Percentiles rank a stretch among this genome's conserved stretches.
These are phyloP conservation scores for Schrankia costaestrigalis DNA, from an alignment of 2,888 invertebrate species.

Conservation along the genomic window DNA sequence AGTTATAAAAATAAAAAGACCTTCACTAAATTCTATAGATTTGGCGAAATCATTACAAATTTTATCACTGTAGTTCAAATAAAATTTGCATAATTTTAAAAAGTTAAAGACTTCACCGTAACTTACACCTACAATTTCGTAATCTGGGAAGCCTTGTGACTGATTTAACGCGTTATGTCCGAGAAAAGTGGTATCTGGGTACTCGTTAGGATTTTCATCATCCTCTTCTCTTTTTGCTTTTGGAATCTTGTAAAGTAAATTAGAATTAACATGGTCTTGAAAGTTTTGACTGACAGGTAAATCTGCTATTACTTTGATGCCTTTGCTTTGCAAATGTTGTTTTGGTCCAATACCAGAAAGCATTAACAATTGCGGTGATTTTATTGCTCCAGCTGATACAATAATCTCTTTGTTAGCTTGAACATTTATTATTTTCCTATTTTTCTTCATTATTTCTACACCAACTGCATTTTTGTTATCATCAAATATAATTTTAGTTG, in stretches of 20 bases:
- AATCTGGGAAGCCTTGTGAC: slow-evolving; percentile 63
- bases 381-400: slow-evolving; percentile 84
- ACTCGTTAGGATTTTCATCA: slow-evolving; percentile 35
- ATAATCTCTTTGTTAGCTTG: slow-evolving; percentile 83
- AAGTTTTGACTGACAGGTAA: slow-evolving; percentile 9
- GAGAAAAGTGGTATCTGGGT: slow-evolving; percentile 28
- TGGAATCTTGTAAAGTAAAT: slow-evolving; percentile 39
- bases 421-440: slow-evolving; percentile 28
- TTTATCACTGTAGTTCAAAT: slow-evolving; percentile 27
- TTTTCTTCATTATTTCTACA: slow-evolving; percentile 35
- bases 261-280: slow-evolving; percentile 50
- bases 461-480: slow-evolving; percentile 59
- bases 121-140: slow-evolving; percentile 33
- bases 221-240: slow-evolving; percentile 38
- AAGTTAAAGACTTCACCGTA: slow-evolving; percentile 14
- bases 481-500: slow-evolving; percentile 64
- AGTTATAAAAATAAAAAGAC: slow-evolving; percentile 19
- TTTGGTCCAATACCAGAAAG: slow-evolving; percentile 80
- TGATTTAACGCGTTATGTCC: slow-evolving; percentile 79
- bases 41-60: slow-evolving; percentile 28
- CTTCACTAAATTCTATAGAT: slow-evolving; percentile 18
- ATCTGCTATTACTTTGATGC: slow-evolving; percentile 14
- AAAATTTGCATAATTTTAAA: slow-evolving; percentile 20
- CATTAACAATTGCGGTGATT: slow-evolving; percentile 87
- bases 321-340: slow-evolving; percentile 53